Conservation (phyloP, 2,797 vertebrate genomes). For the Cyprinodon diabolis region DNA sequence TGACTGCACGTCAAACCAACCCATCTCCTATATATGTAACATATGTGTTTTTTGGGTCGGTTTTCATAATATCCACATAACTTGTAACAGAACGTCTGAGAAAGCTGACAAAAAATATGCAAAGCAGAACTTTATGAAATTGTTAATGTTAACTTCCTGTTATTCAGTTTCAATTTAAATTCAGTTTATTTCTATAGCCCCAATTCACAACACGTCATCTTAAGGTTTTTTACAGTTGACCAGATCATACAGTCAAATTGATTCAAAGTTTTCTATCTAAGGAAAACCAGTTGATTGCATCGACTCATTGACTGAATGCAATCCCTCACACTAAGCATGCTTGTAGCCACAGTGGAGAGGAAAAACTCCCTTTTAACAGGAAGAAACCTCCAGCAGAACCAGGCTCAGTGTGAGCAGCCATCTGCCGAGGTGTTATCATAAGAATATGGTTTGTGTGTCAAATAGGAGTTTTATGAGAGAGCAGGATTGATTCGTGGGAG, state of each 20-base stretch:
- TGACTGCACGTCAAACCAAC: neutral
- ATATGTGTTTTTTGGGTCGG: neutral
- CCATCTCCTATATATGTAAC: neutral
- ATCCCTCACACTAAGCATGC: too few relatives aligned
- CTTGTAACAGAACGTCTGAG: too few relatives aligned
- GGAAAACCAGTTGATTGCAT: too few relatives aligned
- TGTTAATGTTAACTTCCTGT: neutral
- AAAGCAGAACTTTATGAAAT: neutral
- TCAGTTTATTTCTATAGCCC: too few relatives aligned
- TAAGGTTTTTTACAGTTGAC: too few relatives aligned
- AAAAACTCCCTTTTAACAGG: too few relatives aligned
- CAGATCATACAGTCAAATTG: too few relatives aligned
- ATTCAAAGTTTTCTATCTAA: too few relatives aligned
- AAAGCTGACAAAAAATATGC: neutral
- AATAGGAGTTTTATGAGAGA: slow-evolving; percentile 5
- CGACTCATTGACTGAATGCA: too few relatives aligned
- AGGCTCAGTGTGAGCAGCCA: neutral
- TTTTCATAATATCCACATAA: neutral
- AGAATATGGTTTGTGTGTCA: slow-evolving; percentile 31
- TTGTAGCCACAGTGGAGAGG: too few relatives aligned
- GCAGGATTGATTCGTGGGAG: neutral
- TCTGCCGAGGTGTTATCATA: slow-evolving; percentile 20
- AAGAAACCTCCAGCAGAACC: too few relatives aligned
- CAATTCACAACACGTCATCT: too few relatives aligned
- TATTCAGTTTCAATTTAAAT: neutral